Evolutionary conservation across 2,797 vertebrate species (phyloP).

Genomic region (Mormyrops attenuatus): DNA sequence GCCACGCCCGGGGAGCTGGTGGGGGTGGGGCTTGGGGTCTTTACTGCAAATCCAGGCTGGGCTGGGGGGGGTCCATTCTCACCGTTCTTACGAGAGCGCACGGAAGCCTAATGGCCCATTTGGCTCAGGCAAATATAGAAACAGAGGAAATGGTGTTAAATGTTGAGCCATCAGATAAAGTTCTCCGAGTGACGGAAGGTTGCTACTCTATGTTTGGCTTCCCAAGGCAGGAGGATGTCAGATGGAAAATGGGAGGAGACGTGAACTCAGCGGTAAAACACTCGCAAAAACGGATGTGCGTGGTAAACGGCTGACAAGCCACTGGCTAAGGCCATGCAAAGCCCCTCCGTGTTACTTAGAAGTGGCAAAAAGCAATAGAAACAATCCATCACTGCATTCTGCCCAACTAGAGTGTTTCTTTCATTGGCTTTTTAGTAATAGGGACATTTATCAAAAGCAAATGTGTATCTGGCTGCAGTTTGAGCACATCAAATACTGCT

Average conservation of each 20-base stretch:
- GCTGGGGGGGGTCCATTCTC: not conserved
- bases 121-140: constrained; percentile 42
- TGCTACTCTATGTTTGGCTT: constrained; percentile 47
- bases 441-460: not conserved
- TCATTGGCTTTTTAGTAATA: constrained; percentile 1
- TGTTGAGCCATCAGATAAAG: constrained; percentile 38
- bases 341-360: not conserved
- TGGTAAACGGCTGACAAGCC: not conserved
- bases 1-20: constrained; percentile 35
- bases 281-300: not conserved
- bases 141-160: constrained; percentile 42
- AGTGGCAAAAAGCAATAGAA: not conserved
- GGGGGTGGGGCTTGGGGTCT: constrained; percentile 10
- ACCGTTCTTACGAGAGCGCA: constrained; percentile 34
- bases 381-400: not conserved
- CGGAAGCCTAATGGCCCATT: constrained; percentile 50
- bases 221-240: constrained; percentile 54
- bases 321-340: not conserved
- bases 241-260: constrained; percentile 36
- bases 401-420: not conserved
- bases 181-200: constrained; percentile 31
- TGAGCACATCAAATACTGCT: not conserved
- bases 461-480: not conserved
- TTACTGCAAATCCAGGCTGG: not conserved
- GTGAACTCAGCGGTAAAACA: constrained; percentile 36